Base-by-base conservation (phyloP, 2,888 invertebrate species). In the Drosophila emarginata region DNA sequence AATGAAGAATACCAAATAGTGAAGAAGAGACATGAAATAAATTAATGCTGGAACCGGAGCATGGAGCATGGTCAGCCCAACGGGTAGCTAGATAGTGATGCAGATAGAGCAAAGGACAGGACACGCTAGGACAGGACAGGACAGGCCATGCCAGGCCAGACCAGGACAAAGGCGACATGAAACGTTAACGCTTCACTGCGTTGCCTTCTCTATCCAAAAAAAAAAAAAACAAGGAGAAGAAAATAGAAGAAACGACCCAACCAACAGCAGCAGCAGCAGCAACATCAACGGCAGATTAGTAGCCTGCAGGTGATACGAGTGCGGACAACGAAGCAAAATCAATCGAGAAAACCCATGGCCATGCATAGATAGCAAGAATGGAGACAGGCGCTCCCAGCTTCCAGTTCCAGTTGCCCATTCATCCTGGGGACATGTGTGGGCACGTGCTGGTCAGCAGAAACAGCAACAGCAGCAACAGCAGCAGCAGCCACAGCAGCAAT, bases 171-270 rank as follows among this genome's bases (percentile, higher is more conserved):
- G 88, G 72, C 73, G 72, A 74, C 78, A 76, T 65, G 83, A 80
- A 73, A 82, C 79, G 88, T 85, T 86, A 87, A 80, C 86, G 82
- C 84, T 86, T 83, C 88, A 76, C 61, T 85, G 80, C 77, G 72
- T 80, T 67, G 74, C 59, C 51, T 73, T 56, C 36, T 45, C 18
- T 50, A 32, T 59, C 21, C 61, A 60, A 66, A 40, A 67, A 57
- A 45, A 45, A 40, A 45, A 11, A 21, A 45, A 45, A 45, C 37
- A n/a, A 37, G 37, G 32, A 32, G 32, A 32, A 11, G 45, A 21
- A 45, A 45, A 1, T 18, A 45, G 45, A 45, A 45, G 21, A 21
- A 45, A 9, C 45, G 11, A 45, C 12, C 23, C 52, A 14, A 28
- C 52, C 26, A 52, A 52, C 52, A 52, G 23, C 26, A 52, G 52